Evolutionary conservation across 2,797 vertebrate genomes (phyloP), one percentile per base, ranked within the genome.

Genomic region (Avahi laniger): DNA sequence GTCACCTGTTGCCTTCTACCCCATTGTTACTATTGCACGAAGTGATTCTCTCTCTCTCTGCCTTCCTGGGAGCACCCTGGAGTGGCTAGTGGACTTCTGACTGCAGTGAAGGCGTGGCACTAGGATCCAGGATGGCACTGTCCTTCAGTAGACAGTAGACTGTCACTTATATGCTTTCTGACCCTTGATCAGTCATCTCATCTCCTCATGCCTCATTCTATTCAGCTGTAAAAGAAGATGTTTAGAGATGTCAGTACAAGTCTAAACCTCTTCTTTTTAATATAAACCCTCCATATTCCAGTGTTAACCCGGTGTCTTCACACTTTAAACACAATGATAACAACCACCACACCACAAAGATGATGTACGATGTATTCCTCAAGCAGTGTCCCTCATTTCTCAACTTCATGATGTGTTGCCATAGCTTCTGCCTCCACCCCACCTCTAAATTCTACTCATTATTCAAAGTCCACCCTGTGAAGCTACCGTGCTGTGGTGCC

Each of bases 41-140:
- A 72, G 35, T 24, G 63, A 52, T 61, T 14, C 18, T 72, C 7
- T 41, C 7, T 41, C 4, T 84, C 4, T 30, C 2, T 78, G 10
- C 35, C 35, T 75, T 38, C 43, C 35, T 38, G 18, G 63, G 46
- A 94, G 33, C 28, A 48, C 28, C 4, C 4, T 26, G 17, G 4
- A 11, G 59, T 18, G 24, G 22, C 12, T 14, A 6, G 61, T 14
- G n/a, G 10, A 20, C 46, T 59, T 20, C 26, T 12, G 54, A 18
- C 38, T 35, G 2, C 8, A 28, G 17, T 0, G 9, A 48, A 33
- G 0, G 1, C 28, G 17, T 8, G 7, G 20, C 9, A 4, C 33
- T 59, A n/a, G 79, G 33, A 38, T 13, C 24, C 4, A 38, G 54
- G 26, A 30, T 22, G 2, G 9, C 30, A 75, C 4, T 46, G 0